Conservation (phyloP, 1,140 invertebrate species). For the Drosophila mayri region DNA sequence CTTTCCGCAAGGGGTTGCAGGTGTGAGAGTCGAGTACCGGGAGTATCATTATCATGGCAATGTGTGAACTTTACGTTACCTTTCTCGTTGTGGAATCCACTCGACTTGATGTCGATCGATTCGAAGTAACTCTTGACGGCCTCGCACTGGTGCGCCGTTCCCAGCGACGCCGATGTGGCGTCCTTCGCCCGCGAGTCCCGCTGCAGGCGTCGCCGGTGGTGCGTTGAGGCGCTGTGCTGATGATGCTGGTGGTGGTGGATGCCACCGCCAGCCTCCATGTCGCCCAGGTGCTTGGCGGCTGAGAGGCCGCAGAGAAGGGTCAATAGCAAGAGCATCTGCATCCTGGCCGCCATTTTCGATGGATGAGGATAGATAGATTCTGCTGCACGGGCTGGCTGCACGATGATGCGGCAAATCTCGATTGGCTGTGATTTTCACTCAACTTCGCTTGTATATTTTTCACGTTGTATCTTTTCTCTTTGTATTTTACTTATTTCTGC, state of each 20-base stretch:
- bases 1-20: conserved; percentile 1
- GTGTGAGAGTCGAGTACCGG: background rate
- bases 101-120: conserved; percentile 78
- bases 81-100: conserved; percentile 75
- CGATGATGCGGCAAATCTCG: conserved; percentile 51
- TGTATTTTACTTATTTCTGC: conserved; percentile 45
- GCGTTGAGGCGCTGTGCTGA: conserved; percentile 67
- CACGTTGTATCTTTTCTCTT: conserved; percentile 1
- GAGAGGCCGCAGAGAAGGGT: conserved; percentile 59
- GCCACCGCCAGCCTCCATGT: conserved; percentile 26
- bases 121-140: conserved; percentile 74
- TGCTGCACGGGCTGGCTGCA: conserved; percentile 5
- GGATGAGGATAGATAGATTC: conserved; percentile 21
- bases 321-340: conserved; percentile 51
- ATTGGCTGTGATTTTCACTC: conserved; percentile 4
- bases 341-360: conserved; percentile 42
- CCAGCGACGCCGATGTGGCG: conserved; percentile 41
- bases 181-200: conserved; percentile 78
- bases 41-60: conserved; percentile 1
- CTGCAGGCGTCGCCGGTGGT: conserved; percentile 73
- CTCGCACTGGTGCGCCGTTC: conserved; percentile 67
- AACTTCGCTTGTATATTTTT: conserved; percentile 8
- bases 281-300: conserved; percentile 61
- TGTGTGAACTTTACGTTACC: conserved; percentile 60
- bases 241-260: conserved; percentile 56